Conservation (phyloP, 2,113 vertebrate genomes). For the Bos javanicus region DNA sequence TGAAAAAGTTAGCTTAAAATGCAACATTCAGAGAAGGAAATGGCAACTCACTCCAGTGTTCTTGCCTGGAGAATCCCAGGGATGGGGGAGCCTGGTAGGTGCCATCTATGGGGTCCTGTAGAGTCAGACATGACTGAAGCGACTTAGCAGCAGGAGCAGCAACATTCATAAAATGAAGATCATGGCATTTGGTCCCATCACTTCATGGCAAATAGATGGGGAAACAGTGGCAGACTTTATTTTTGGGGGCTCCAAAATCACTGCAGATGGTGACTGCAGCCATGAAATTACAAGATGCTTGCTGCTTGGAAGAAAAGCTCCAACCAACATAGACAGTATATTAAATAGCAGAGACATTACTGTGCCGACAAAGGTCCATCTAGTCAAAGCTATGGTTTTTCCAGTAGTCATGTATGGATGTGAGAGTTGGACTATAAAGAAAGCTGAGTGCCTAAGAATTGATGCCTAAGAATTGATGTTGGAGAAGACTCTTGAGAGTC, state of each 20-base stretch:
- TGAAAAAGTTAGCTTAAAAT: no score
- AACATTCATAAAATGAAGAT: neutral
- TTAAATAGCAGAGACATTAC: neutral
- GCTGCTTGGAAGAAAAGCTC: neutral
- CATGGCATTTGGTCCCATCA: neutral
- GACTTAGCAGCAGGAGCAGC: no score
- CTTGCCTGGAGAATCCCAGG: no score
- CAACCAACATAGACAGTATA: neutral
- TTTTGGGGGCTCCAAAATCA: neutral
- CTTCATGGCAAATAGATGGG: neutral
- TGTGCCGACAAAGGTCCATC: accelerated
- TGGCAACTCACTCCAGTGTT: no score
- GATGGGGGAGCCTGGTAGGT: no score
- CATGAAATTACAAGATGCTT: neutral
- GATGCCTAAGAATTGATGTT: neutral
- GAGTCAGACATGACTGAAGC: no score
- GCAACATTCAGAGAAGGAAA: no score
- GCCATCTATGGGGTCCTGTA: no score
- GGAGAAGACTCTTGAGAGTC: neutral
- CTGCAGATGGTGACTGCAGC: neutral
- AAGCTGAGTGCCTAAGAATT: neutral
- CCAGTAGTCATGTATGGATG: neutral
- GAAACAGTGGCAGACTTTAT: neutral
- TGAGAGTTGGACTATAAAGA: neutral
- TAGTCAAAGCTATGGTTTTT: neutral